Evolutionary conservation across 2,888 invertebrate genomes (phyloP), one percentile per base, ranked within the genome.

Genomic region (Gymnoscelis rufifasciata): DNA sequence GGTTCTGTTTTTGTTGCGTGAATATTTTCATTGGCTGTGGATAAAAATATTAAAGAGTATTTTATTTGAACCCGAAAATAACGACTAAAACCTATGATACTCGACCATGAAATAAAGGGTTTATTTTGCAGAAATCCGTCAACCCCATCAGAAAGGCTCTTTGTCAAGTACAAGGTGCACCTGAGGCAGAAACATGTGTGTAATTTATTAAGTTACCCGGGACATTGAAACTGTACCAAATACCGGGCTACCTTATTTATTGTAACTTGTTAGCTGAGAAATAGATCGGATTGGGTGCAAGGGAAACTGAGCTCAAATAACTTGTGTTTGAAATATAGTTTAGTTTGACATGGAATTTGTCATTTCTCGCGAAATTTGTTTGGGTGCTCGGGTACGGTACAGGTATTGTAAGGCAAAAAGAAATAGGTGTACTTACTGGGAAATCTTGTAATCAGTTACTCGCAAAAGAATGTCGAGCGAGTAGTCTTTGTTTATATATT

Each of bases 121-220:
- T 15, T 14, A 14, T 8, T 6, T 7, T 26, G 31, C 36, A 50
- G 38, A 50, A 39, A 45, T 42, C 26, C 37, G 42, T 45, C 50
- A 43, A 50, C 15, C 29, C 8, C 14, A 44, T 51, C 45, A 38
- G 31, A 47, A 47, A 52, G 56, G 53, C 58, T 58, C 67, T 62
- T 75, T 73, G 78, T 77, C 69, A 70, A 67, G 66, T 59, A 67
- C 60, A 68, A 69, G 68, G 56, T 64, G 62, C 80, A 81, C 79
- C 83, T 80, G 81, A 67, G 72, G 64, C 60, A 58, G 67, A 61
- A 67, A 69, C 70, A 71, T 62, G 67, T 66, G 68, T 57, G 66
- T 70, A 67, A 73, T 74, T 71, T 73, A 74, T 78, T 74, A 76
- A 74, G 54, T 57, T 52, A 52, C 54, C 31, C 42, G 43, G 44